phyloP scores from a whole-genome alignment of 1,140 invertebrate genomes.

The Nebria ingens region DNA sequence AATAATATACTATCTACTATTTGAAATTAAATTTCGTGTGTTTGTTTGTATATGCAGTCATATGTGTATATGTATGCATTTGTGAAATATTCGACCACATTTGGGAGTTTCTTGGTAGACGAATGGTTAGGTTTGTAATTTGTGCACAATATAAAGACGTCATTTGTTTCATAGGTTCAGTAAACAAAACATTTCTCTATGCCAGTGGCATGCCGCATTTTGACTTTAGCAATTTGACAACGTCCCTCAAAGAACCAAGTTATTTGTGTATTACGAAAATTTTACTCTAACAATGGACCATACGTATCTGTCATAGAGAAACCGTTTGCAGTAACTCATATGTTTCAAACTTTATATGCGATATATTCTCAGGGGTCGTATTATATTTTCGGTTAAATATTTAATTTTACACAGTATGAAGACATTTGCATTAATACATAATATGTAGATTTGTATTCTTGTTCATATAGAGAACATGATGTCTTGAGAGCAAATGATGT shows the following conservation, averaged over 20 bases:
- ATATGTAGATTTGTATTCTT: background rate
- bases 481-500: too few relatives aligned
- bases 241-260: background rate
- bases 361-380: background rate
- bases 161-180: background rate
- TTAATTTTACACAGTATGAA: background rate
- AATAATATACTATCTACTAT: background rate
- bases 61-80: background rate
- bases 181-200: background rate
- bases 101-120: background rate
- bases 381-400: background rate
- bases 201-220: background rate
- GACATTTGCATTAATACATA: background rate
- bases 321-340: background rate
- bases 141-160: background rate
- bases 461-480: too few relatives aligned
- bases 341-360: background rate
- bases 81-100: background rate
- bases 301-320: background rate
- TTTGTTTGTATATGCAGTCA: background rate
- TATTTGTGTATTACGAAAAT: background rate
- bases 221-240: constrained; percentile 1
- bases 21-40: background rate
- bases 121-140: background rate
- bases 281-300: background rate